Base-by-base conservation (phyloP, 2,113 vertebrate genomes). In the Emydocephalus ijimae region DNA sequence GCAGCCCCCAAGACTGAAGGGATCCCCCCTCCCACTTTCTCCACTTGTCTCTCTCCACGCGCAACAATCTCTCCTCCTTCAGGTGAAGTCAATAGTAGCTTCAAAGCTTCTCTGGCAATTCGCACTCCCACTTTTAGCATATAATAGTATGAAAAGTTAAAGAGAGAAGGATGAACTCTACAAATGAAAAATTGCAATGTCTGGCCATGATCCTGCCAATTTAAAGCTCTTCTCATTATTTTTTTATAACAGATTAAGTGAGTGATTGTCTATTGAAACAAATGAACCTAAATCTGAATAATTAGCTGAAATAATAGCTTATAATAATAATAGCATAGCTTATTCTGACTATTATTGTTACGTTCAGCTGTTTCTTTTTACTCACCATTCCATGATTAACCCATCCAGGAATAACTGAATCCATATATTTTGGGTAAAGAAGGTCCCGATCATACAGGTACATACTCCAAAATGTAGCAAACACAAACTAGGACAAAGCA, bases 311-410 rank as follows among this genome's bases (percentile, higher is more conserved):
- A 45, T n/a, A 10, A 34, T n/a, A 85, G 34, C 39, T 39, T 39
- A 39, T 39, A 39, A 39, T 39, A 39, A 39, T 39, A 39, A 39
- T 39, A 39, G 52, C 24, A 81, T 45, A 87, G 89, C 93, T 88
- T 94, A 88, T 12, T 54, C 92, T 90, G 91, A 90, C 48, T 50
- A 18, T 11, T 59, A 91, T 89, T 15, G 50, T 92, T 95, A 91
- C 34, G 64, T 87, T 91, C 74, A n/a, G 23, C 23, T 21, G 24
- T 52, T 69, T 21, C 12, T 94, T 94, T 48, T 91, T 93, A 98
- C 98, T 97, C 94, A 99, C 98, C 98, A 99, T 97, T 20, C 98
- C 97, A 0, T 99, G 98, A 94, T 99, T 99, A 86, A 98, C 59
- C 99, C 99, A 99, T 0, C 52, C 85, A 0, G 98, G 98, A 93